Conservation (phyloP, 2,113 vertebrate genomes). For the Salvator merianae region DNA sequence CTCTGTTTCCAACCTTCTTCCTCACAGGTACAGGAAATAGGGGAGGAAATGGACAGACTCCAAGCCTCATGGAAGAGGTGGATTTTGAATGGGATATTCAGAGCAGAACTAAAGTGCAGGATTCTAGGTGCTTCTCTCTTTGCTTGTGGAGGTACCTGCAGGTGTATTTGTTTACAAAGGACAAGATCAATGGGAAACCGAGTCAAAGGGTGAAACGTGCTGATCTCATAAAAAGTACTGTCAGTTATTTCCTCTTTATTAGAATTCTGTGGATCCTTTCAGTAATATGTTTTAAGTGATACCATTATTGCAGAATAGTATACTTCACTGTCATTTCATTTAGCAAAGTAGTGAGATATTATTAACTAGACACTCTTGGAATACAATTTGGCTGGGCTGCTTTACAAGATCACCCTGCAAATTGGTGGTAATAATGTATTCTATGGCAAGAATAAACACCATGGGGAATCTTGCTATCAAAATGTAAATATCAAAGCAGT, state of each 20-base stretch:
- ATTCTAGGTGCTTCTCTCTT: neutral
- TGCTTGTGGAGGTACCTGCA: too few species aligned
- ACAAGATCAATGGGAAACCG: neutral
- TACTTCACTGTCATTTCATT: conserved; percentile 4
- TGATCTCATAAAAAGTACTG: neutral
- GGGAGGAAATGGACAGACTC: neutral
- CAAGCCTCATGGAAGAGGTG: neutral
- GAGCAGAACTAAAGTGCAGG: neutral
- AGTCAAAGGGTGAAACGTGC: neutral
- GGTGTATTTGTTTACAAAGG: neutral
- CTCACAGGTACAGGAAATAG: neutral
- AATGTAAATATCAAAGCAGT: too few species aligned
- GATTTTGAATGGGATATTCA: neutral
- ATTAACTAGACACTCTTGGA: conserved; percentile 24
- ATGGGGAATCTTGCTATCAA: too few species aligned
- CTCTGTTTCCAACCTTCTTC: neutral
- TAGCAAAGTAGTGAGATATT: neutral
- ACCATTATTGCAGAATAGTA: neutral
- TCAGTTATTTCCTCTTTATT: neutral
- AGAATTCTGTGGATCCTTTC: fast-evolving
- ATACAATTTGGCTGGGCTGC: neutral
- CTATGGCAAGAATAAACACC: too few species aligned
- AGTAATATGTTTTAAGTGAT: neutral
- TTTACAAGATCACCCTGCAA: neutral
- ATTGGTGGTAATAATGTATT: neutral